Conservation (phyloP, 2,888 invertebrate species). For the Mesochorus sp. region DNA sequence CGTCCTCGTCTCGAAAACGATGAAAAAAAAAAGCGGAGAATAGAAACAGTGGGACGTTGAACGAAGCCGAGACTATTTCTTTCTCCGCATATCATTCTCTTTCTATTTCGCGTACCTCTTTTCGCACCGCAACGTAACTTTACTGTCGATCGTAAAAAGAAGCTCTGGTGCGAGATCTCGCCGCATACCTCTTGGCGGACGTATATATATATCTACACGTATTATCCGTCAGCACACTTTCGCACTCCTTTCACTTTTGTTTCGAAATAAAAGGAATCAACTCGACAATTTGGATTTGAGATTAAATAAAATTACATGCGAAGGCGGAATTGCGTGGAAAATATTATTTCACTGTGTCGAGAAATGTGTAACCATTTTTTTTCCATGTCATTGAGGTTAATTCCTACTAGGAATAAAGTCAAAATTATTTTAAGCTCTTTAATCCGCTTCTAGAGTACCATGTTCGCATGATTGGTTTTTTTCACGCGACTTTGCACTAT, state of each 20-base stretch:
- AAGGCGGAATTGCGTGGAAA: background rate
- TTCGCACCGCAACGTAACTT: constrained; percentile 48
- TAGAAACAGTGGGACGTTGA: background rate
- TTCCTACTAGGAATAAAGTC: no score
- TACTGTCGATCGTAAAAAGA: constrained; percentile 60
- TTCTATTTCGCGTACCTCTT: constrained; percentile 25
- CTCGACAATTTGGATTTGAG: constrained; percentile 18
- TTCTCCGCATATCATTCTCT: constrained; percentile 16
- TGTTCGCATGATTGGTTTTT: constrained; percentile 12
- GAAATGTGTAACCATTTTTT: no score
- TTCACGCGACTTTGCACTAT: constrained; percentile 10
- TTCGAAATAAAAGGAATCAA: constrained; percentile 24
- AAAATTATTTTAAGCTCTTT: no score
- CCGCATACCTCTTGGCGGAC: background rate
- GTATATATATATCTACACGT: background rate
- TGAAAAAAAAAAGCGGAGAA: background rate
- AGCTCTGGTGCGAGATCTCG: constrained; percentile 24
- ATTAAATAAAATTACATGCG: constrained; percentile 30
- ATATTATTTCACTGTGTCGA: background rate
- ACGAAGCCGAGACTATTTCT: constrained; percentile 11
- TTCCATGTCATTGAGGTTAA: background rate
- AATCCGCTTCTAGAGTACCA: background rate
- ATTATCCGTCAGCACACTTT: constrained; percentile 19
- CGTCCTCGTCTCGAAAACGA: constrained; percentile 22
- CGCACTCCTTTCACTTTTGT: constrained; percentile 15